Evolutionary conservation across 1,140 invertebrate species (phyloP), one percentile per base, ranked within the genome.

Genomic region (Anadara kagoshimensis): DNA sequence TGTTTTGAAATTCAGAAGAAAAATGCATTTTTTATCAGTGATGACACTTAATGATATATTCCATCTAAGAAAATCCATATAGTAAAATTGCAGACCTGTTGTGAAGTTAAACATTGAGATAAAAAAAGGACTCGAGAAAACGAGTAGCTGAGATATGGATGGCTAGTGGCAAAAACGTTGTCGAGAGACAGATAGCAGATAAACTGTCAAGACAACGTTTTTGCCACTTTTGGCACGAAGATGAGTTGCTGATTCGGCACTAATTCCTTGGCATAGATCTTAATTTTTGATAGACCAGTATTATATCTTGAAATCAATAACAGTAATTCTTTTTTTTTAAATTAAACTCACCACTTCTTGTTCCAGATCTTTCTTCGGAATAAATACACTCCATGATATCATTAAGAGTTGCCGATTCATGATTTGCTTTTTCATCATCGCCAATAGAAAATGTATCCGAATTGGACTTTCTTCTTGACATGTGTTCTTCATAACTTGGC

Each of bases 361-460:
- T 18, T 7, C 0, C 14, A 36, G 51, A 14, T 20, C 51, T 44
- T 51, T 64, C 51, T n/a, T 64, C 61, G 1, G 61, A 64, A 51
- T 24, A 5, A 29, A 64, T 64, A 20, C 61, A 64, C 20, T 64
- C 61, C 61, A 64, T 64, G 24, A 64, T 64, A 51, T 64, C 61
- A n/a, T 24, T 29, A 7, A 64, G 45, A 10, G 51, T 64, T 49
- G 24, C 36, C 10, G 61, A 51, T 5, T 29, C 4, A 0, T 26
- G 22, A 10, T 29, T n/a, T 4, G 5, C 14, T 8, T 47, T 16
- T n/a, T 14, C 18, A 5, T 29, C 8, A 20, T 2, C 24, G 18
- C 45, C 61, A n/a, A n/a, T n/a, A n/a, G n/a, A n/a, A n/a, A n/a
- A n/a, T n/a, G n/a, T n/a, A 8, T 47, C 61, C 16, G 44, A 49